Base-by-base conservation (phyloP, 2,888 invertebrate genomes). In the Eumacrocentrus americanus region DNA sequence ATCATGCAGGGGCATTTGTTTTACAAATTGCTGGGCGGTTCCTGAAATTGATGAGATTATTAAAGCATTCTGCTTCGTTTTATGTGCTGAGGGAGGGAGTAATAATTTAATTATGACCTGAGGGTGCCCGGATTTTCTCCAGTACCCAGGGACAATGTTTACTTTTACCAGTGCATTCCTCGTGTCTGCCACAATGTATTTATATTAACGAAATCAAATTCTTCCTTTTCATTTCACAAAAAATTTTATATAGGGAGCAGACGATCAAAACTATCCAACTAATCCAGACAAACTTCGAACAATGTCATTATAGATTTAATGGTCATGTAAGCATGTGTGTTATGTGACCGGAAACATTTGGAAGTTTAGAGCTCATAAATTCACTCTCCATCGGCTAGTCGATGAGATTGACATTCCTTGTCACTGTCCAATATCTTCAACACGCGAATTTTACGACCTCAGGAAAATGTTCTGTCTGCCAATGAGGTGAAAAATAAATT, bases 11-110 rank as follows among this genome's bases (percentile, higher is more conserved):
- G 16, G 7, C n/a, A 51, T 37, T 37, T 20, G 18, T 51, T 51
- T 37, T 58, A 62, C 51, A 57, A 55, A 64, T 64, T 58, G 60
- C 53, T 54, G 38, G 60, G 56, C 55, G 55, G 46, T 62, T 62
- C 46, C 37, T 38, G 35, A 52, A 60, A 62, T 52, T 57, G 55
- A 62, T 52, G 62, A 60, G 47, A 60, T 60, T 54, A 59, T 62
- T 50, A 52, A 35, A 35, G 40, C 52, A 9, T 38, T 35, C 38
- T 3, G 25, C 57, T 47, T 52, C 52, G 52, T 50, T 50, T 50
- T 56, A 51, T 50, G 16, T 37, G 11, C 2, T 29, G 20, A 9
- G 23, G 11, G 20, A 23, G 53, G 40, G 38, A 35, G 29, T 25
- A 14, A 48, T 48, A 48, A 48, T 34, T 48, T 16, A 48, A 48